Percentiles rank a stretch among this genome's conserved stretches.
Evolutionary conservation across 1,140 invertebrate species (phyloP).

Genomic region (Drosophila cardini): DNA sequence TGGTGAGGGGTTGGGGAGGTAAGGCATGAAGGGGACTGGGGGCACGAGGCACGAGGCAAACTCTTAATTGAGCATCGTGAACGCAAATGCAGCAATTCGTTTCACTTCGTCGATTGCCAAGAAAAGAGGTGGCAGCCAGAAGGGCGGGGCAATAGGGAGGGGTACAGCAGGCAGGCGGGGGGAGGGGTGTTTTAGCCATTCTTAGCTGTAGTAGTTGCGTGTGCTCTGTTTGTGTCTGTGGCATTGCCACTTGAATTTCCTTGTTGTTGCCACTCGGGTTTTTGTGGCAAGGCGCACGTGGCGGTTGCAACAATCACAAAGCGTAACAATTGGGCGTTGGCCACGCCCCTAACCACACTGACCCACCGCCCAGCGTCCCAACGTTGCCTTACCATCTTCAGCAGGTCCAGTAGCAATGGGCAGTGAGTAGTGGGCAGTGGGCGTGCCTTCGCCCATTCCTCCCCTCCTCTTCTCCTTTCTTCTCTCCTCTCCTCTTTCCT

Average conservation of each 20-base stretch:
- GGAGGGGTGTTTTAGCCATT: background rate
- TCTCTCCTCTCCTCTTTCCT: background rate
- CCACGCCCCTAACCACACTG: slow-evolving; percentile 13
- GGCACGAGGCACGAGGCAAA: slow-evolving; percentile 26
- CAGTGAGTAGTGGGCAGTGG: background rate
- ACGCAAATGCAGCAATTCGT: slow-evolving; percentile 74
- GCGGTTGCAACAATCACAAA: slow-evolving; percentile 35
- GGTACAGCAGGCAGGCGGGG: background rate
- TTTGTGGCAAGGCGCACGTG: slow-evolving; percentile 41
- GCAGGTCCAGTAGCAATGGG: background rate
- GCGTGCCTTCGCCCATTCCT: background rate
- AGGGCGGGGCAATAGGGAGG: no score
- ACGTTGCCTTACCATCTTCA: background rate
- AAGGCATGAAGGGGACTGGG: background rate
- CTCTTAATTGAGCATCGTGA: slow-evolving; percentile 66
- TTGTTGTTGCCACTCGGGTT: slow-evolving; percentile 18
- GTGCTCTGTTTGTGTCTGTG: slow-evolving; percentile 10
- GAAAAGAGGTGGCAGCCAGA: slow-evolving; percentile 2
- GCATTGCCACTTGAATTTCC: slow-evolving; percentile 27
- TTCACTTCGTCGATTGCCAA: slow-evolving; percentile 65
- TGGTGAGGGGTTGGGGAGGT: background rate
- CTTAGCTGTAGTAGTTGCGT: slow-evolving; percentile 38
- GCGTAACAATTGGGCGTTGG: slow-evolving; percentile 57
- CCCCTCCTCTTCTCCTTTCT: background rate
- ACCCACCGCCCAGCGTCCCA: background rate